Evolutionary conservation across 1,140 invertebrate genomes (phyloP).

Genomic region (Oreohelix idahoensis): DNA sequence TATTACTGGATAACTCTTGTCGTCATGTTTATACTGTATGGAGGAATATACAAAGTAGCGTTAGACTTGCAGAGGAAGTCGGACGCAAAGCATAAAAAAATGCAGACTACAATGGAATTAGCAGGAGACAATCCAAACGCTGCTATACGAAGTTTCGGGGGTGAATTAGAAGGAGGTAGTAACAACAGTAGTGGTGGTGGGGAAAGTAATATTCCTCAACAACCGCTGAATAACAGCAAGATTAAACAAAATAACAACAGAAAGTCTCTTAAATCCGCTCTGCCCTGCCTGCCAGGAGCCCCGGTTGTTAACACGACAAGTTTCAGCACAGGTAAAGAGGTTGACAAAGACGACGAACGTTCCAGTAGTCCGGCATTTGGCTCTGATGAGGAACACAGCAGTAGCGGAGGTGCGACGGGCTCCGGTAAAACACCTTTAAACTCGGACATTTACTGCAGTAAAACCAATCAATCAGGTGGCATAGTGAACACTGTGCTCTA

Average conservation of each 20-base stretch:
- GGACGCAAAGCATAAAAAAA: conserved; percentile 80
- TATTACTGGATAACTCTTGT: conserved; percentile 95
- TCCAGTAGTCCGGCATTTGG: conserved; percentile 96
- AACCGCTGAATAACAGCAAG: conserved; percentile 3
- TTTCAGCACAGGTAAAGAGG: conserved; percentile 62
- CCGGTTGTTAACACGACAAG: conserved; percentile 58
- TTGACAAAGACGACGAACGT: conserved; percentile 81
- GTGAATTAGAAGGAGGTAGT: conserved; percentile 7
- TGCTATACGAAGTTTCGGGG: conserved; percentile 21
- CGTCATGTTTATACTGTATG: conserved; percentile 82
- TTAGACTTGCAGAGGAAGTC: conserved; percentile 98
- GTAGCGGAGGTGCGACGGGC: conserved; percentile 64
- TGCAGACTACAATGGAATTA: conserved; percentile 66
- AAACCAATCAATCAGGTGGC: conserved; percentile 40
- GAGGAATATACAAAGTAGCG: conserved; percentile 97
- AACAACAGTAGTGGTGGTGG: conserved; percentile 35
- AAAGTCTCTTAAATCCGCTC: conserved; percentile 27
- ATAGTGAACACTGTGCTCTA: conserved; percentile 57
- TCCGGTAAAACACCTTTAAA: conserved; percentile 40
- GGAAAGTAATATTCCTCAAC: conserved; percentile 31
- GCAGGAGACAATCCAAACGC: conserved; percentile 34
- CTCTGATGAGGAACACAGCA: conserved; percentile 85
- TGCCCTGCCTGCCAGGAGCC: conserved; percentile 9
- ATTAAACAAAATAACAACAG: conserved; percentile 12
- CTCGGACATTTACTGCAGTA: conserved; percentile 17